A percentile compares a stretch with the other conserved stretches of the same genome.
Conservation (phyloP, 30 jellyfish, hydroid and myxozoan species). For the Aurelia coerulea region DNA sequence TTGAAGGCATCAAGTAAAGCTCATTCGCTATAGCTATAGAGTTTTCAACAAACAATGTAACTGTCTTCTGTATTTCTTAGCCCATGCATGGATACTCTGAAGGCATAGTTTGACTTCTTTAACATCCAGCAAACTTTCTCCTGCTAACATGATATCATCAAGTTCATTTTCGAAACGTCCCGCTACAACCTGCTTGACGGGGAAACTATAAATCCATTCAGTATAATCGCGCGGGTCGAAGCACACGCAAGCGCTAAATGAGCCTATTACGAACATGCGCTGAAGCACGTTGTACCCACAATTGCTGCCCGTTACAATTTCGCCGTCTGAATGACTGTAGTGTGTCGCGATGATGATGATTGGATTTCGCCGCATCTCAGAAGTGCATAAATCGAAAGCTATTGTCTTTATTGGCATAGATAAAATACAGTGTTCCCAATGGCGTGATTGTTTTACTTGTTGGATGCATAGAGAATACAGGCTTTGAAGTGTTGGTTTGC, state of each 20-base stretch:
- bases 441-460: conserved; percentile 6
- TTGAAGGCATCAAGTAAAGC: too few relatives aligned
- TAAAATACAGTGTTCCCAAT: conserved; percentile 39
- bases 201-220: conserved; percentile 33
- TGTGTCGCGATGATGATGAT: conserved; percentile 48
- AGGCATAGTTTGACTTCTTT: conserved; percentile 26
- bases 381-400: conserved; percentile 24
- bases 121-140: conserved; percentile 28
- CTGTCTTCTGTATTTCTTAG: conserved; percentile 6
- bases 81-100: conserved; percentile 33
- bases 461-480: conserved; percentile 38
- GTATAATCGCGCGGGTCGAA: conserved; percentile 61
- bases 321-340: conserved; percentile 56
- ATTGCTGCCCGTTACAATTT: conserved; percentile 37
- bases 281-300: conserved; percentile 57
- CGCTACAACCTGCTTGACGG: conserved; percentile 32
- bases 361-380: conserved; percentile 49
- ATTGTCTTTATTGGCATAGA: conserved; percentile 24
- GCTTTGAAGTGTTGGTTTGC: background rate
- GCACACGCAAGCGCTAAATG: conserved; percentile 48
- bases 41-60: too few relatives aligned
- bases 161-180: conserved; percentile 22
- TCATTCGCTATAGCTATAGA: too few relatives aligned
- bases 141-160: background rate
- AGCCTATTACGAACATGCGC: conserved; percentile 35